Percentiles rank a stretch among this genome's conserved stretches.
Conservation (phyloP, 2,797 vertebrate genomes). For the Diplodus puntazzo region DNA sequence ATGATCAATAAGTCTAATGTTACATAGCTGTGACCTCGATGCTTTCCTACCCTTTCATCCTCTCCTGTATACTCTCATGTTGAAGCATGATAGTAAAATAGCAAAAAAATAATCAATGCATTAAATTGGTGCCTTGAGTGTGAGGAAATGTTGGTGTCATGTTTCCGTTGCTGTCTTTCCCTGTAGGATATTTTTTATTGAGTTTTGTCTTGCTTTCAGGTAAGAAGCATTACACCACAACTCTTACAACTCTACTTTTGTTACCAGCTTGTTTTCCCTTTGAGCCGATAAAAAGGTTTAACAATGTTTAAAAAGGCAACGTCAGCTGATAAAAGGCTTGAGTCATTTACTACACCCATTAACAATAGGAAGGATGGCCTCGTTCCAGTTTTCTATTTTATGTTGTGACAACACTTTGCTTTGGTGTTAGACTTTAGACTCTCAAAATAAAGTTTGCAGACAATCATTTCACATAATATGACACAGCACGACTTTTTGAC, state of each 20-base stretch:
- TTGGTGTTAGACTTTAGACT: too few species aligned
- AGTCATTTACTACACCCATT: background rate
- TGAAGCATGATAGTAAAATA: constrained; percentile 30
- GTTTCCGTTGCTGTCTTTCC: constrained; percentile 28
- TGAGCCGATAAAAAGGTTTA: background rate
- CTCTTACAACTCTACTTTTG: background rate
- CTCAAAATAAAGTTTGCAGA: too few species aligned
- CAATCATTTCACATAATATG: too few species aligned
- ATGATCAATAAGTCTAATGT: constrained; percentile 52
- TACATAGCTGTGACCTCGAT: constrained; percentile 15
- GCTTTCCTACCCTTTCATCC: constrained; percentile 12
- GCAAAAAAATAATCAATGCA: constrained; percentile 45
- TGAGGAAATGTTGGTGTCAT: constrained; percentile 31
- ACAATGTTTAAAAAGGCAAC: background rate
- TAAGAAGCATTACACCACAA: constrained; percentile 1
- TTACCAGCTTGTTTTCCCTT: constrained; percentile 3
- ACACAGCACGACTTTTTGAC: too few species aligned
- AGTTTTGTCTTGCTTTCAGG: constrained; percentile 13
- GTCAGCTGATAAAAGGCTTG: background rate
- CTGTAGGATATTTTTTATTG: constrained; percentile 10
- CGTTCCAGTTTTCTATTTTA: too few species aligned
- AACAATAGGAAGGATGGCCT: background rate
- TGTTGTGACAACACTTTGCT: too few species aligned
- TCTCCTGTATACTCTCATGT: constrained; percentile 1
- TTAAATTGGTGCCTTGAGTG: constrained; percentile 38